These are phyloP conservation scores for Pavo muticus DNA, from an alignment of 2,113 vertebrate genomes.

Conservation along the genomic window DNA sequence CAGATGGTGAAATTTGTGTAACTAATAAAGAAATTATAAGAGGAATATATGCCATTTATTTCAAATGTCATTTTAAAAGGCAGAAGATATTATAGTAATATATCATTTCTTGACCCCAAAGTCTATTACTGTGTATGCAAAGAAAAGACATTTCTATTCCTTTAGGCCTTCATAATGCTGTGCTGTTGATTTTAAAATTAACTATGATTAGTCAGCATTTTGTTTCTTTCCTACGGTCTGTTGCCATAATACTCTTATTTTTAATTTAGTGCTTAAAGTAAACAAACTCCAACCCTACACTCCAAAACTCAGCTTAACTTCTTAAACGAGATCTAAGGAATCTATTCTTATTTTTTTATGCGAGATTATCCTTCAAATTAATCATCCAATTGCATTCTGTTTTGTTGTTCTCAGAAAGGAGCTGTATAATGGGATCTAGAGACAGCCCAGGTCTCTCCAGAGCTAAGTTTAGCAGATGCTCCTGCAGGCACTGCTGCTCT, in stretches of 20 bases:
- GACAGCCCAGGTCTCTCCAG: neutral
- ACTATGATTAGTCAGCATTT: conserved; percentile 73
- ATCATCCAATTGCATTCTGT: neutral
- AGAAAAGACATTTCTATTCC: conserved; percentile 59
- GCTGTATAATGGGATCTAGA: neutral
- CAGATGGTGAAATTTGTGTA: conserved; percentile 44
- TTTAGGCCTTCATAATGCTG: conserved; percentile 47
- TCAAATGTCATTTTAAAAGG: conserved; percentile 49
- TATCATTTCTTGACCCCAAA: conserved; percentile 34
- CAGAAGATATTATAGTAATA: conserved; percentile 45
- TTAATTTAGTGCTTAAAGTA: conserved; percentile 59
- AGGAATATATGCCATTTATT: conserved; percentile 34
- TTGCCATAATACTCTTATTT: conserved; percentile 58
- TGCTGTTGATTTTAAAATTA: conserved; percentile 71
- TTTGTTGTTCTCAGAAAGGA: neutral
- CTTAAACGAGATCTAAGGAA: conserved; percentile 5
- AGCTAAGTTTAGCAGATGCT: neutral
- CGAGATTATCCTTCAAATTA: neutral
- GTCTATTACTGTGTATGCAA: conserved; percentile 14
- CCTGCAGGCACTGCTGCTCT: neutral
- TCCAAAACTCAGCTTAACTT: neutral
- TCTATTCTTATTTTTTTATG: neutral
- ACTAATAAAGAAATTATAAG: conserved; percentile 62
- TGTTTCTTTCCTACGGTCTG: conserved; percentile 26
- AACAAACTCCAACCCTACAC: neutral